Base-by-base conservation (phyloP, 1,140 invertebrate genomes). In the Nasonia vitripennis region DNA sequence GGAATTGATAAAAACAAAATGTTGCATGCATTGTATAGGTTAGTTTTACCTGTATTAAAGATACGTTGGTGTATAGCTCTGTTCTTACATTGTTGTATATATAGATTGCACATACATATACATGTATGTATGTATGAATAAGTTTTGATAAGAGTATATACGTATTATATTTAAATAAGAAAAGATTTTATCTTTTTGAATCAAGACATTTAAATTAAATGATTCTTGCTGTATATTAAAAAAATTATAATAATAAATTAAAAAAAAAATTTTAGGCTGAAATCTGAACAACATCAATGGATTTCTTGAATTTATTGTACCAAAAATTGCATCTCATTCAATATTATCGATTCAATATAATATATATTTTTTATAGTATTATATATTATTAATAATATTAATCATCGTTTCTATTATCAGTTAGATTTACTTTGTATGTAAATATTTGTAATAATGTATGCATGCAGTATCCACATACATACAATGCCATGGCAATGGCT, bases 261-360 rank as follows among this genome's bases (percentile, higher is more conserved):
- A 62, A 7, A 62, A 62, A 27, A 27, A 20, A 62, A 62, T 62
- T 6, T n/a, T n/a, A 23, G 2, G 41, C 45, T 45, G 37, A n/a
- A 41, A 37, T 84, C n/a, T 55, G 41, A 84, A 78, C 78, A 80
- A 74, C 67, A 85, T n/a, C 55, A 10, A 31, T 81, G 81, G 51
- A 67, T 85, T 86, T 87, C 41, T 79, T 81, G 62, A 83, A 2
- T 87, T 87, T 87, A 87, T 87, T 87, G 85, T 87, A 87, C 85
- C 81, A 87, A 87, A 87, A 87, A 86, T 86, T 84, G 37, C 68
- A 84, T 87, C 78, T 87, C 79, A 86, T 86, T 84, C 34, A 82
- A 74, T 83, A 79, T 85, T 68, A 85, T 81, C 73, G 78, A 78
- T 79, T 86, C 74, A 83, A 83, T 87, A 83, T 87, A 86, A 84